Evolutionary conservation across 1,140 invertebrate genomes (phyloP).

Genomic region (Pseudomyrmex cubaensis): DNA sequence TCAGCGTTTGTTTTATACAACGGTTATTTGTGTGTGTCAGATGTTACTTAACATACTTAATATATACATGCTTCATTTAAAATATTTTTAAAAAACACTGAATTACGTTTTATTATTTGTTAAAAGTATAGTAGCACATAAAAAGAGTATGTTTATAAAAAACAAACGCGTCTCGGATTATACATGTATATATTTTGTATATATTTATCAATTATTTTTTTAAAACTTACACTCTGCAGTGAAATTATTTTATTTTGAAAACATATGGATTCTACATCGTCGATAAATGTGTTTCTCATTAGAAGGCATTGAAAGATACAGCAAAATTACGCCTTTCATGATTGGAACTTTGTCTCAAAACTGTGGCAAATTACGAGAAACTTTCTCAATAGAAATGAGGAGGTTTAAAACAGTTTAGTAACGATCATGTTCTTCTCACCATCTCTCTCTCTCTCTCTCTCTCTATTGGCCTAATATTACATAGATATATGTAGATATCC

Average conservation of each 20-base stretch:
- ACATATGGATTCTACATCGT: not conserved
- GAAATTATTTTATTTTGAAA: too few species aligned
- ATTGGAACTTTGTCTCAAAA: constrained; percentile 40
- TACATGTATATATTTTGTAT: too few species aligned
- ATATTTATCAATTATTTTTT: too few species aligned
- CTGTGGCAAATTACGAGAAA: constrained; percentile 34
- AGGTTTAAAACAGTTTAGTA: constrained; percentile 33
- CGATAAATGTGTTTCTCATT: constrained; percentile 20
- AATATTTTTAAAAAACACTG: too few species aligned
- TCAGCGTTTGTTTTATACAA: not conserved
- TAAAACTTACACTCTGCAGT: too few species aligned
- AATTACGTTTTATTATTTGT: too few species aligned
- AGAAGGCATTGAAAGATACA: constrained; percentile 20
- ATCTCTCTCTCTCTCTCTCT: not conserved
- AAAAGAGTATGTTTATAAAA: not conserved
- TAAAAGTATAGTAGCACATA: not conserved
- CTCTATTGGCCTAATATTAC: not conserved
- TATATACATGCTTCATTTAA: too few species aligned
- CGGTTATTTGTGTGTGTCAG: not conserved
- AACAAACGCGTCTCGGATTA: too few species aligned
- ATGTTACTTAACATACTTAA: not conserved
- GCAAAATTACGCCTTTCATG: constrained; percentile 30
- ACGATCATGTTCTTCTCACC: not conserved
- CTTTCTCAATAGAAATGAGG: constrained; percentile 15
- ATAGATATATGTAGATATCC: not conserved